A percentile compares a stretch with the other conserved stretches of the same genome.
Evolutionary conservation across 2,797 vertebrate genomes (phyloP).

Genomic region (Phalanger gymnotis): DNA sequence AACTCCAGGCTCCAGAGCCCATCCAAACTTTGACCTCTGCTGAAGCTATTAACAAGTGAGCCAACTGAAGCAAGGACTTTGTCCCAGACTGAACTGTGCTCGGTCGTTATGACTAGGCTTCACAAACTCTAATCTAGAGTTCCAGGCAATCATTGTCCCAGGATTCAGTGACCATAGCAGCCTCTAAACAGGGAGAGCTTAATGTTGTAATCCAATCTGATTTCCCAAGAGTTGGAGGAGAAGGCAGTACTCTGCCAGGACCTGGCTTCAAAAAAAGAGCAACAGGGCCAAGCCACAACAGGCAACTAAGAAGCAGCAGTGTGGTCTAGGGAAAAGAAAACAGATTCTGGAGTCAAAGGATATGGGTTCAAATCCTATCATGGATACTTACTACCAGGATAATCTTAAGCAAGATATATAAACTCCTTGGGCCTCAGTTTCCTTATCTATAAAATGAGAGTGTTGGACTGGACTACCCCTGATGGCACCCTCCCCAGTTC

Average conservation of each 20-base stretch:
- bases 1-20: not conserved
- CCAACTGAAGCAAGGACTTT: not conserved
- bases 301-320: not conserved
- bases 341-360: not conserved
- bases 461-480: not conserved
- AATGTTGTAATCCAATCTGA: not conserved
- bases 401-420: not conserved
- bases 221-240: not conserved
- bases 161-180: not conserved
- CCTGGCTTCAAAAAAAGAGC: not conserved
- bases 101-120: not conserved
- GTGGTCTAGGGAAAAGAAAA: not conserved
- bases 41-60: not conserved
- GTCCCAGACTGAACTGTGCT: not conserved
- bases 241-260: not conserved
- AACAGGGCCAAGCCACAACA: not conserved
- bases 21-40: not conserved
- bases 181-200: not conserved
- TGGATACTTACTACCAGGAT: not conserved
- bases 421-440: not conserved
- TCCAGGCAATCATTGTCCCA: not conserved
- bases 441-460: not conserved
- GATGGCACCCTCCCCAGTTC: not conserved
- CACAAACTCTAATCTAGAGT: not conserved
- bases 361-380: not conserved